Conservation (phyloP, 2,888 invertebrate species). For the Argyra leucocephala region DNA sequence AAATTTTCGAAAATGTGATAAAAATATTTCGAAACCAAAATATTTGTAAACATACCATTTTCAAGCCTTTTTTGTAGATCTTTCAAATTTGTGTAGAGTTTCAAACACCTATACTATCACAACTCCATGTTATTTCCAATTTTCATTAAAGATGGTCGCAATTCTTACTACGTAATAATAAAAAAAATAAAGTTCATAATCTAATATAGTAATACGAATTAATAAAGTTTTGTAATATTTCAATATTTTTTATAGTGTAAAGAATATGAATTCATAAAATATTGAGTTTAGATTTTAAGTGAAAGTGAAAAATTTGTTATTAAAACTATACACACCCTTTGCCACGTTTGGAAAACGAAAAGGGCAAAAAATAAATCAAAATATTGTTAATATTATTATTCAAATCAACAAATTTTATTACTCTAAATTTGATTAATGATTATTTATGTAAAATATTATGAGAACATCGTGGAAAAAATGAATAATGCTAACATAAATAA, state of each 20-base stretch:
- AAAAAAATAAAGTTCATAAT: neutral
- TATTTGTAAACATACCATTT: too few relatives aligned
- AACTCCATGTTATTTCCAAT: neutral
- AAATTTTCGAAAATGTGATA: too few relatives aligned
- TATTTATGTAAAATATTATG: too few relatives aligned
- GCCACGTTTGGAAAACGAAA: neutral
- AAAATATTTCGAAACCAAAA: too few relatives aligned
- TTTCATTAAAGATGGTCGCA: slow-evolving; percentile 10
- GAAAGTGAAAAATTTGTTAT: neutral
- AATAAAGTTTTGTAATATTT: neutral
- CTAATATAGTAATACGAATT: neutral
- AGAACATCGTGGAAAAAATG: too few relatives aligned
- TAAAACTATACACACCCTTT: neutral
- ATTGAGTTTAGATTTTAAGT: neutral
- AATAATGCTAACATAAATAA: too few relatives aligned
- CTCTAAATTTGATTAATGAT: too few relatives aligned
- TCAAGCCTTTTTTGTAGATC: too few relatives aligned
- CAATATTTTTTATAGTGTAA: neutral
- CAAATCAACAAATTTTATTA: too few relatives aligned
- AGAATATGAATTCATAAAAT: neutral
- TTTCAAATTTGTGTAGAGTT: too few relatives aligned
- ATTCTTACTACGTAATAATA: slow-evolving; percentile 10
- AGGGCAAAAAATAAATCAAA: neutral
- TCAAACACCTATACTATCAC: too few relatives aligned
- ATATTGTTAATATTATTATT: neutral